A percentile compares a stretch with the other conserved stretches of the same genome.
Conservation (phyloP, 2,797 vertebrate species). For the Sardinella longiceps region DNA sequence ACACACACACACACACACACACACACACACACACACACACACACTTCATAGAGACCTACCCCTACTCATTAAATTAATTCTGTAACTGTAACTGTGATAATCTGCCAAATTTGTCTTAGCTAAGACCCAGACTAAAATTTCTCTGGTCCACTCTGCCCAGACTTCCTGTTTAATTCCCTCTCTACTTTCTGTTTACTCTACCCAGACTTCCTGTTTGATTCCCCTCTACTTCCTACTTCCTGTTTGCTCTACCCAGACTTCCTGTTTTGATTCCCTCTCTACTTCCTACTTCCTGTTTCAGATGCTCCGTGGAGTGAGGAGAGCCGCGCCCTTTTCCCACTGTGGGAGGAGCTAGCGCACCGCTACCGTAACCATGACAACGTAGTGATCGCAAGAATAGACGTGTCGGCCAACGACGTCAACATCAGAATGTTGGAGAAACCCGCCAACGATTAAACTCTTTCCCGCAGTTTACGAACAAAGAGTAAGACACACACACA, state of each 20-base stretch:
- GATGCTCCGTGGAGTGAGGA: slow-evolving; percentile 84
- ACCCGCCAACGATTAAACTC: slow-evolving; percentile 81
- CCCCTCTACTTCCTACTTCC: too few relatives aligned
- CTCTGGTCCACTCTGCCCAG: too few relatives aligned
- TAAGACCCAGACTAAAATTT: too few relatives aligned
- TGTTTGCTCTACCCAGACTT: neutral
- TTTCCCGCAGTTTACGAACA: slow-evolving; percentile 80
- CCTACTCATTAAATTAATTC: too few relatives aligned
- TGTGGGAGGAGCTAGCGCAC: slow-evolving; percentile 85
- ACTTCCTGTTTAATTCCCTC: too few relatives aligned
- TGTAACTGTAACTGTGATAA: too few relatives aligned
- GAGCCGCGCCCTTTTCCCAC: slow-evolving; percentile 75
- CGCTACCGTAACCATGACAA: slow-evolving; percentile 70
- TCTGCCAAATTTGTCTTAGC: too few relatives aligned
- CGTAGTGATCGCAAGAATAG: slow-evolving; percentile 82
- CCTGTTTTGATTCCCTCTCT: neutral
- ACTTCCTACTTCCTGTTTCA: slow-evolving; percentile 53
- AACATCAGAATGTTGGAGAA: slow-evolving; percentile 65
- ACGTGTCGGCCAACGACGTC: slow-evolving; percentile 86
- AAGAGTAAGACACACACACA: slow-evolving; percentile 68
- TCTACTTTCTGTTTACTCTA: too few relatives aligned
- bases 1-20: too few relatives aligned
- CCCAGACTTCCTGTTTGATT: too few relatives aligned
- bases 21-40: too few relatives aligned
- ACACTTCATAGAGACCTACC: too few relatives aligned